These are phyloP conservation scores for Acanthosepion pharaonis DNA, from an alignment of 2,888 invertebrate genomes.

Conservation along the genomic window DNA sequence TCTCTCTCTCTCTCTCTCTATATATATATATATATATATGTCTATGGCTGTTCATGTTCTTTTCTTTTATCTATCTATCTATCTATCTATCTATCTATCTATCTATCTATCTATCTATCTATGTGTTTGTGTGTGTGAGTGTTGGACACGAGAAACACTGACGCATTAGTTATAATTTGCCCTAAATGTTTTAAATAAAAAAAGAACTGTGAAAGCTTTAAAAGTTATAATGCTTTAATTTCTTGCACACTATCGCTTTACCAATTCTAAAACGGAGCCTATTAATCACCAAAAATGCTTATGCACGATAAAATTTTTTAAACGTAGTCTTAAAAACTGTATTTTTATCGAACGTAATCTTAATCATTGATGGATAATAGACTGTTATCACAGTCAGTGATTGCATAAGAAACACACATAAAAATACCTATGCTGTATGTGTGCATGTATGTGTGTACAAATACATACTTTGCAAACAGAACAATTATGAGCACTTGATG, in stretches of 20 bases:
- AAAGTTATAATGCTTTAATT: background rate
- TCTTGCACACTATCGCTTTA: background rate
- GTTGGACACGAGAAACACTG: background rate
- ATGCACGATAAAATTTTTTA: background rate
- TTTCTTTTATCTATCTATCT: too few relatives aligned
- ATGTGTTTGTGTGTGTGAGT: too few relatives aligned
- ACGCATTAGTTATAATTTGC: background rate
- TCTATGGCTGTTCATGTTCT: background rate
- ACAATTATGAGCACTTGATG: too few relatives aligned
- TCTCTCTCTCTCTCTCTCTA: background rate
- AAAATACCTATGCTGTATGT: too few relatives aligned
- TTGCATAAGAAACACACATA: background rate
- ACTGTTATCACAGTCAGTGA: background rate
- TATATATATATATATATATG: background rate
- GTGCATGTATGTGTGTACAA: too few relatives aligned
- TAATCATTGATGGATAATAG: background rate
- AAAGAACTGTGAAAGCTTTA: too few relatives aligned
- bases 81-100: too few relatives aligned
- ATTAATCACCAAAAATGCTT: background rate
- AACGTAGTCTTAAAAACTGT: background rate
- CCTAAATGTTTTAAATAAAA: background rate
- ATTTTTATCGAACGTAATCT: background rate
- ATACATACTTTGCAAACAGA: background rate
- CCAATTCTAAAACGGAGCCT: too few relatives aligned
- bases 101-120: too few relatives aligned